Evolutionary conservation across 2,113 vertebrate genomes (phyloP), one percentile per base, ranked within the genome.

Genomic region (Eubucco bourcierii): DNA sequence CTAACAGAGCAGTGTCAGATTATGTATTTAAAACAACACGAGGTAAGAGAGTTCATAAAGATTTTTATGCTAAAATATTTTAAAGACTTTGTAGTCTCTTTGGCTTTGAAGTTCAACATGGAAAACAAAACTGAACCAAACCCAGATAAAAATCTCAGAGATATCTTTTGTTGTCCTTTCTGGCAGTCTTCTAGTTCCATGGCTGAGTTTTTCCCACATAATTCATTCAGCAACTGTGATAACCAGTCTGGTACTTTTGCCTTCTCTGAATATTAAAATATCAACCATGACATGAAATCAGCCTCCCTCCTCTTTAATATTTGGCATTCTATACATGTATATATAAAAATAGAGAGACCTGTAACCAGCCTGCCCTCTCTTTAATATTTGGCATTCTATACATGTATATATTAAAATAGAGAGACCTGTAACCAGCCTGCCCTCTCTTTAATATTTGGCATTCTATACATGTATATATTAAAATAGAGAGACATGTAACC

Each of bases 221-320:
- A 94, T 92, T 92, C 81, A 94, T 58, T 94, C n/a, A 6, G 27
- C 58, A 95, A 67, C 9, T 90, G 67, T 87, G 72, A 96, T 81
- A 97, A 96, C 86, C 92, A 95, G 77, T 85, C 93, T 97, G 94
- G 95, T 97, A 98, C 98, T 97, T 99, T 98, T 99, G 98, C 98
- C 98, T 99, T 98, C 97, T 95, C 95, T 96, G 96, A 97, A 97
- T 94, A 91, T 82, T 88, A 87, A 85, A 88, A 44, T 81, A 67
- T 63, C 47, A 80, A 87, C 60, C 59, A 94, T 47, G 27, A 73
- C 50, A n/a, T 9, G 33, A 44, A 82, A 31, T 34, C 64, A 67
- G 34, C 37, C 61, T 95, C 33, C 75, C 64, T 89, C 76, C 70
- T 87, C 58, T 80, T 83, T 77, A 87, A 31, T 63, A 91, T 59